phyloP scores from a whole-genome alignment of 2,113 vertebrate genomes.

The Sterrhoptilus dennistouni region DNA sequence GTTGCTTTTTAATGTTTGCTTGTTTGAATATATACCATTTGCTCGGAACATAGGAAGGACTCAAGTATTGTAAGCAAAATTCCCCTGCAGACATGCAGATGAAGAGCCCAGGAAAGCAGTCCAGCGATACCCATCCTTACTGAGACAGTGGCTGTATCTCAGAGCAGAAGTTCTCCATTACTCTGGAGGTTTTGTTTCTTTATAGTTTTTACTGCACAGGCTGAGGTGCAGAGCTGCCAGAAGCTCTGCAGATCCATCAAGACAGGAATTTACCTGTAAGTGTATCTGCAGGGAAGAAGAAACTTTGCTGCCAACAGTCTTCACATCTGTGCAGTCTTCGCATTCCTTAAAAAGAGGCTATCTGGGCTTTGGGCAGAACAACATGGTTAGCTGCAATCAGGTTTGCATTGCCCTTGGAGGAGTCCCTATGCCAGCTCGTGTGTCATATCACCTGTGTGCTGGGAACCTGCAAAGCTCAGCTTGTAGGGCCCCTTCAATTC shows the following conservation, averaged over 20 bases:
- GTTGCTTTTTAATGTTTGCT: not conserved
- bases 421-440: not conserved
- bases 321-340: not conserved
- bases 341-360: not conserved
- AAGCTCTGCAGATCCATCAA: not conserved
- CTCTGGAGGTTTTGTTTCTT: not conserved
- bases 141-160: not conserved
- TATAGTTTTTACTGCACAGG: fast-evolving
- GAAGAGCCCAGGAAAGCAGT: not conserved
- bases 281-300: not conserved
- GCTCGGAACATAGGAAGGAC: not conserved
- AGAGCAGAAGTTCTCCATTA: not conserved
- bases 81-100: not conserved
- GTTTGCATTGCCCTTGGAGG: not conserved
- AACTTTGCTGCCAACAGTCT: not conserved
- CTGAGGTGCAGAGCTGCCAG: not conserved
- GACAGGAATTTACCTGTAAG: not conserved
- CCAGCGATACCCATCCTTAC: too few species aligned
- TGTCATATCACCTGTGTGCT: not conserved
- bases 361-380: not conserved
- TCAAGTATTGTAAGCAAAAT: not conserved
- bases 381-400: not conserved
- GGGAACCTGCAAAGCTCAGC: not conserved
- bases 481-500: not conserved
- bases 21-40: not conserved